Percentiles rank a stretch among this genome's conserved stretches.
Conservation (phyloP, 2,113 vertebrate genomes). For the Chloebia gouldiae region DNA sequence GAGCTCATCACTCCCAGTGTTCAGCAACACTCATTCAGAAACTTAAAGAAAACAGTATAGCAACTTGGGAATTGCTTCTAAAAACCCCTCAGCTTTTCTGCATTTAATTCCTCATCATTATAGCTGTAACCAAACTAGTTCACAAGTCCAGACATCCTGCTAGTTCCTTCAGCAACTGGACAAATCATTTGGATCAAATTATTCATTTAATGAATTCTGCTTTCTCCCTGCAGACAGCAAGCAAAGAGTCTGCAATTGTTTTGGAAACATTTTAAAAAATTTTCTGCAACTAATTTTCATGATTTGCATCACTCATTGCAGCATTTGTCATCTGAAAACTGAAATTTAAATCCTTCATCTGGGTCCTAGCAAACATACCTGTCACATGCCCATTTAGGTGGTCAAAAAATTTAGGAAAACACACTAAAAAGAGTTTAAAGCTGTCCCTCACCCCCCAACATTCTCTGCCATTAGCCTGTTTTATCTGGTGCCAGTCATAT, state of each 20-base stretch:
- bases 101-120: not conserved
- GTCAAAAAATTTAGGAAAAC: not conserved
- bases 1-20: rapidly evolving
- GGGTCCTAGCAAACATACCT: not conserved
- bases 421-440: not conserved
- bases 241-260: not conserved
- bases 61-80: not conserved
- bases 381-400: not conserved
- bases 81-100: not conserved
- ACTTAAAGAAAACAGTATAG: not conserved
- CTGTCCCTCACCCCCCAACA: not conserved
- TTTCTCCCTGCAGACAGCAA: not conserved
- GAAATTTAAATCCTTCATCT: not conserved
- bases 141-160: not conserved
- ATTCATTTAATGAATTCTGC: not conserved
- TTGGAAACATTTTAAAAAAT: not conserved
- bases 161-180: constrained; percentile 32
- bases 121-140: not conserved
- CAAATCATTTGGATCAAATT: constrained; percentile 32
- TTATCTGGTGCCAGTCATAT: not conserved
- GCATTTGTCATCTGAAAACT: constrained; percentile 18
- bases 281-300: constrained; percentile 42
- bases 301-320: constrained; percentile 9
- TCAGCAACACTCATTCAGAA: not conserved
- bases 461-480: not conserved